Conservation (phyloP, 2,888 invertebrate genomes). For the Erannis defoliaria region DNA sequence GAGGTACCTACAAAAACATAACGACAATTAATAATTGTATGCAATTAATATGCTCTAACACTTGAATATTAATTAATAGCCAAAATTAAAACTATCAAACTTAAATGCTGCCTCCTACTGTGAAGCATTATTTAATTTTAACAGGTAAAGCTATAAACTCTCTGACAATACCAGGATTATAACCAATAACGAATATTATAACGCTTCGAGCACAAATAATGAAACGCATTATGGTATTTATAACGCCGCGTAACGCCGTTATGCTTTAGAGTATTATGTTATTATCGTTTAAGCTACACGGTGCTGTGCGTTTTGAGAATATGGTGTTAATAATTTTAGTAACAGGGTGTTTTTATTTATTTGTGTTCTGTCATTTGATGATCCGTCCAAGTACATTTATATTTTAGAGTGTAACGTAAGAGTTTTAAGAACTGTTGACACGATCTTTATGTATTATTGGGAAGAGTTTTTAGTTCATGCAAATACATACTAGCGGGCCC, state of each 20-base stretch:
- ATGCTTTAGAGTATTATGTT: slow-evolving; percentile 16
- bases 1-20: too few species aligned
- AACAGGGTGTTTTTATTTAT: slow-evolving; percentile 32
- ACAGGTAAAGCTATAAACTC: slow-evolving; percentile 11
- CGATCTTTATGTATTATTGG: too few species aligned
- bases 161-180: slow-evolving; percentile 24
- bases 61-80: neutral
- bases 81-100: neutral
- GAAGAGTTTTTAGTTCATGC: too few species aligned
- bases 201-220: slow-evolving; percentile 7
- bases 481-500: too few species aligned
- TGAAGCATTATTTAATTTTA: slow-evolving; percentile 16
- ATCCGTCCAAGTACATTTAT: too few species aligned
- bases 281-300: slow-evolving; percentile 40
- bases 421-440: too few species aligned
- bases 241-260: slow-evolving; percentile 14
- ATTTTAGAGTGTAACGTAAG: too few species aligned
- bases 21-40: too few species aligned
- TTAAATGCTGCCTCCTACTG: slow-evolving; percentile 2
- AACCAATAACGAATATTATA: slow-evolving; percentile 13
- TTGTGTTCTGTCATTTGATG: neutral
- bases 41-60: too few species aligned
- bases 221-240: slow-evolving; percentile 20
- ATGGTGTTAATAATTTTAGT: slow-evolving; percentile 37
- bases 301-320: slow-evolving; percentile 37